Percentiles rank a stretch among this genome's conserved stretches.
Conservation (phyloP, 1,140 invertebrate genomes). For the Neodiprion virginianus region DNA sequence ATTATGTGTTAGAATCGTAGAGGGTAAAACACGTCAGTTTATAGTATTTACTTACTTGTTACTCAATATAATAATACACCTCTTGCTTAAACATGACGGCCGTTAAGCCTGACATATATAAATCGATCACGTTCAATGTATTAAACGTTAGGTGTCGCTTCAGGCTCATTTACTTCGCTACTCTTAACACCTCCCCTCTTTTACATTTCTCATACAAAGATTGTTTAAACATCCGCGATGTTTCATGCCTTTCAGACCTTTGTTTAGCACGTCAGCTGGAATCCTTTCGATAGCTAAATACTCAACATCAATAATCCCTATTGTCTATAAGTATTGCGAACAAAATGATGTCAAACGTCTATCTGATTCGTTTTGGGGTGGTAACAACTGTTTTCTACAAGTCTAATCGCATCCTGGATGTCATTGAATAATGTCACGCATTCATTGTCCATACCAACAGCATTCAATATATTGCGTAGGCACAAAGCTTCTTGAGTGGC, state of each 20-base stretch:
- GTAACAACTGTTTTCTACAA: constrained; percentile 28
- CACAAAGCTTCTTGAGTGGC: constrained; percentile 28
- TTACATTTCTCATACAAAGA: neutral
- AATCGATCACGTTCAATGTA: too few relatives aligned
- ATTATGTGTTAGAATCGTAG: too few relatives aligned
- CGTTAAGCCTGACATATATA: too few relatives aligned
- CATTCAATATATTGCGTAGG: constrained; percentile 13
- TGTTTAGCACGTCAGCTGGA: neutral
- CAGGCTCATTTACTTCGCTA: neutral
- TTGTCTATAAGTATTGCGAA: constrained; percentile 19
- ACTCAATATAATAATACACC: too few relatives aligned
- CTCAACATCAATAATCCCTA: neutral
- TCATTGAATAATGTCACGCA: constrained; percentile 32
- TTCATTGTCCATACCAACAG: constrained; percentile 4
- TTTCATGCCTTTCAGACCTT: neutral
- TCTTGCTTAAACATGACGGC: too few relatives aligned
- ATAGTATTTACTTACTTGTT: too few relatives aligned
- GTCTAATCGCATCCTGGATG: constrained; percentile 36
- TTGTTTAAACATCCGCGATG: neutral
- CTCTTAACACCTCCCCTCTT: neutral
- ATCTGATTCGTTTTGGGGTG: constrained; percentile 37
- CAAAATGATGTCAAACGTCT: constrained; percentile 36
- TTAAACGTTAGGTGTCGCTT: neutral
- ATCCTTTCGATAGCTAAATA: neutral
- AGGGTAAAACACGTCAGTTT: too few relatives aligned